Percentiles rank a stretch among this genome's conserved stretches.
Conservation (phyloP, 2,888 invertebrate genomes). For the Neoascia interrupta region DNA sequence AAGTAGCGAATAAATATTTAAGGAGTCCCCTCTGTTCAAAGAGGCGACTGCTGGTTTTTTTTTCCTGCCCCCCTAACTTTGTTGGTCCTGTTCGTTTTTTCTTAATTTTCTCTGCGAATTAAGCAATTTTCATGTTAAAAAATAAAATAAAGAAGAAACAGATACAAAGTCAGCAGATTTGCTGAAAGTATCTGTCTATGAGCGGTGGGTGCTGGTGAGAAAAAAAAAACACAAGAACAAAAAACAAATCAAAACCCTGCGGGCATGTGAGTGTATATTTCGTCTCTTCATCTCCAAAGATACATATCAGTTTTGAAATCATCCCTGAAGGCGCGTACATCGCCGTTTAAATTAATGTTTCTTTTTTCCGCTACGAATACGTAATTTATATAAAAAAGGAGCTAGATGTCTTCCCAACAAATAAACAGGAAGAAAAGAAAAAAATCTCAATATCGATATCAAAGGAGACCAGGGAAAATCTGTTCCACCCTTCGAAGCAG, state of each 20-base stretch:
- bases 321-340: constrained; percentile 18
- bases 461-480: constrained; percentile 31
- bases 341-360: constrained; percentile 48
- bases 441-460: constrained; percentile 7
- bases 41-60: constrained; percentile 7
- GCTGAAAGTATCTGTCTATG: constrained; percentile 13
- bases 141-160: neutral
- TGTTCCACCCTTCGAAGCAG: constrained; percentile 10
- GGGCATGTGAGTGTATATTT: constrained; percentile 5
- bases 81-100: neutral
- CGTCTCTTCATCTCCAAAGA: constrained; percentile 9
- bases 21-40: constrained; percentile 20
- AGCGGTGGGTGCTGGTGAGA: constrained; percentile 2
- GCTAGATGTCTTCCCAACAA: no score
- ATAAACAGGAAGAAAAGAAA: neutral
- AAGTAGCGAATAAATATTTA: constrained; percentile 60
- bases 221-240: neutral
- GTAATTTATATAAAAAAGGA: no score
- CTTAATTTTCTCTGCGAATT: constrained; percentile 54
- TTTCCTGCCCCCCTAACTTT: constrained; percentile 1
- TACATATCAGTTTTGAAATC: constrained; percentile 42
- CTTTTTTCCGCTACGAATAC: constrained; percentile 19
- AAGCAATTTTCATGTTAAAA: constrained; percentile 48
- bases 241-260: constrained; percentile 15
- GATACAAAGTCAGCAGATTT: constrained; percentile 56